A percentile compares a stretch with the other conserved stretches of the same genome.
These are phyloP conservation scores for Archips crataeganus DNA, from an alignment of 2,888 invertebrate genomes.

Conservation along the genomic window DNA sequence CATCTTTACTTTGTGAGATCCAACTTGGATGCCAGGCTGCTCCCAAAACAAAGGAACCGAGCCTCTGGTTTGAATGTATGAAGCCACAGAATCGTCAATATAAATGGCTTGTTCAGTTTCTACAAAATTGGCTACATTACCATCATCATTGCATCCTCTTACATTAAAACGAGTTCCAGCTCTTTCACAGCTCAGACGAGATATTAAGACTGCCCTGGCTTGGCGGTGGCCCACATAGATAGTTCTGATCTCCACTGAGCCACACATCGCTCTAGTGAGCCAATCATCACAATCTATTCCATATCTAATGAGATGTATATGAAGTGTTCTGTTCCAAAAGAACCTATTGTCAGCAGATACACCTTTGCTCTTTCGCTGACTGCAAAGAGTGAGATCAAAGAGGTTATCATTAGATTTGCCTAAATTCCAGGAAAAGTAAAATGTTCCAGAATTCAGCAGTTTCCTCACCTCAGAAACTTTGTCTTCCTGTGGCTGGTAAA, in stretches of 20 bases:
- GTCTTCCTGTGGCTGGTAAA: constrained; percentile 88
- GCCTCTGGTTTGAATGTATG: constrained; percentile 96
- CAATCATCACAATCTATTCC: constrained; percentile 96
- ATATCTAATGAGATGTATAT: constrained; percentile 96
- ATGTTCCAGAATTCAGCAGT: constrained; percentile 98
- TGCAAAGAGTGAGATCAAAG: constrained; percentile 97
- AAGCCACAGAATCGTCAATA: constrained; percentile 95
- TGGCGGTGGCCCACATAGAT: constrained; percentile 99
- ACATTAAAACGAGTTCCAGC: constrained; percentile 99
- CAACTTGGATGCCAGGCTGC: constrained; percentile 99
- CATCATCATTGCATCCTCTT: constrained; percentile 99
- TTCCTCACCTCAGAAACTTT: constrained; percentile 90
- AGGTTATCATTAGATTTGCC: constrained; percentile 79
- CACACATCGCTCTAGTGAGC: constrained; percentile 98
- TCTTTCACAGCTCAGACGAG: constrained; percentile 98
- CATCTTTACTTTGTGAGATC: constrained; percentile 99
- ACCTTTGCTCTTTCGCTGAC: constrained; percentile 94
- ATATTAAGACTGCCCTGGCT: constrained; percentile 97
- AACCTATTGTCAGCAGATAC: constrained; percentile 96
- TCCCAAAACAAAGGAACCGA: constrained; percentile 99
- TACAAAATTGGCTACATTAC: constrained; percentile 99
- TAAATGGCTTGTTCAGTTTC: constrained; percentile 99
- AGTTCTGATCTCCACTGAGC: constrained; percentile 98
- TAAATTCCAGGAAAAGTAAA: constrained; percentile 96
- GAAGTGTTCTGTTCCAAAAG: constrained; percentile 99